Evolutionary conservation across 2,797 vertebrate genomes (phyloP).

Genomic region (Lerista edwardsae): DNA sequence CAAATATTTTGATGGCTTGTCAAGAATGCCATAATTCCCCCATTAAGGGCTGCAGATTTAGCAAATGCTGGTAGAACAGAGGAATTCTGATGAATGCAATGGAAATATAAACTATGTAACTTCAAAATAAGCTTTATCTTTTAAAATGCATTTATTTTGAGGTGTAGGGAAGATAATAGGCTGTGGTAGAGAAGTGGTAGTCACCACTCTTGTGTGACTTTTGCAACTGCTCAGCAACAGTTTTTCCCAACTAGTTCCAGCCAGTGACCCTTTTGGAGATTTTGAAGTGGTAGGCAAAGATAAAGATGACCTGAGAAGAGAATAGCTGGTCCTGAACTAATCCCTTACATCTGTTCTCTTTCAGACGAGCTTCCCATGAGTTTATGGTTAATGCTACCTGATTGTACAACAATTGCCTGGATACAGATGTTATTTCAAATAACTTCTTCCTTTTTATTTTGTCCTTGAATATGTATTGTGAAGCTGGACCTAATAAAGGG

Average conservation of each 20-base stretch:
- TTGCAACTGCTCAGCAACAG: neutral
- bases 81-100: neutral
- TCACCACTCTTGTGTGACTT: neutral
- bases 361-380: slow-evolving; percentile 64
- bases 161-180: neutral
- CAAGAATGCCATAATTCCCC: neutral
- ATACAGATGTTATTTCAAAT: slow-evolving; percentile 72
- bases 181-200: neutral
- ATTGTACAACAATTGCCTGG: slow-evolving; percentile 66
- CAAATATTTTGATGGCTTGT: neutral
- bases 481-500: slow-evolving; percentile 79
- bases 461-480: slow-evolving; percentile 61
- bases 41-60: neutral
- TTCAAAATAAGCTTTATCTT: neutral
- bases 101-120: neutral
- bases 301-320: neutral
- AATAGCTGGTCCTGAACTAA: neutral
- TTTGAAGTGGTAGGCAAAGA: neutral
- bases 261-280: neutral
- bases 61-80: neutral
- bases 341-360: slow-evolving; percentile 39
- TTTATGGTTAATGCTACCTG: slow-evolving; percentile 66
- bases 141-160: neutral
- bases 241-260: neutral
- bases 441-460: slow-evolving; percentile 75